These are phyloP conservation scores for Nanger granti DNA, from an alignment of 2,113 vertebrate species.

Conservation along the genomic window DNA sequence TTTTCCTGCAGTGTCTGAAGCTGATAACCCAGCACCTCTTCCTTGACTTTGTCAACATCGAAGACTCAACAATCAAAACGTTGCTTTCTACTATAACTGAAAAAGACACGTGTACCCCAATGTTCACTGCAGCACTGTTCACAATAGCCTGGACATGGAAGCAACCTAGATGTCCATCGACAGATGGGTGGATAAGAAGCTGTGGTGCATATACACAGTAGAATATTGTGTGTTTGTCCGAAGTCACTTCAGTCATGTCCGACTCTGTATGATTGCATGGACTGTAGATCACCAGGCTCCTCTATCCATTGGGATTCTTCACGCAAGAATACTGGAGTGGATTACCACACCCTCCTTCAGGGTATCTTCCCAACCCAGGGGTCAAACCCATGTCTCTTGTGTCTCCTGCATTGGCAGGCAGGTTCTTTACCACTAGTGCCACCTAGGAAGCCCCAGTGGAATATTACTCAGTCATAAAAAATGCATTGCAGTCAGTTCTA, in stretches of 20 bases:
- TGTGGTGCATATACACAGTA: neutral
- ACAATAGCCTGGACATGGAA: neutral
- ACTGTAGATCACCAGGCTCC: neutral
- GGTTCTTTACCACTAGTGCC: neutral
- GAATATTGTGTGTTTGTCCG: neutral
- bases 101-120: neutral
- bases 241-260: neutral
- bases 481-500: neutral
- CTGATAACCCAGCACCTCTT: neutral
- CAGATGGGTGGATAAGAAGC: neutral
- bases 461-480: neutral
- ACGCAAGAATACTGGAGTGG: neutral
- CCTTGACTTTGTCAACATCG: neutral
- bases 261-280: neutral
- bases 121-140: neutral
- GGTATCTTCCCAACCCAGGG: neutral
- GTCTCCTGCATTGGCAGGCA: neutral
- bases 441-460: neutral
- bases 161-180: neutral
- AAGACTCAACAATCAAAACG: neutral
- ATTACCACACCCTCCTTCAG: neutral
- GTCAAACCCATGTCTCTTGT: fast-evolving
- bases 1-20: neutral
- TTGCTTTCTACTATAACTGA: neutral
- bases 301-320: neutral